Base-by-base conservation (phyloP, 2,797 vertebrate genomes). In the Geotria australis region DNA sequence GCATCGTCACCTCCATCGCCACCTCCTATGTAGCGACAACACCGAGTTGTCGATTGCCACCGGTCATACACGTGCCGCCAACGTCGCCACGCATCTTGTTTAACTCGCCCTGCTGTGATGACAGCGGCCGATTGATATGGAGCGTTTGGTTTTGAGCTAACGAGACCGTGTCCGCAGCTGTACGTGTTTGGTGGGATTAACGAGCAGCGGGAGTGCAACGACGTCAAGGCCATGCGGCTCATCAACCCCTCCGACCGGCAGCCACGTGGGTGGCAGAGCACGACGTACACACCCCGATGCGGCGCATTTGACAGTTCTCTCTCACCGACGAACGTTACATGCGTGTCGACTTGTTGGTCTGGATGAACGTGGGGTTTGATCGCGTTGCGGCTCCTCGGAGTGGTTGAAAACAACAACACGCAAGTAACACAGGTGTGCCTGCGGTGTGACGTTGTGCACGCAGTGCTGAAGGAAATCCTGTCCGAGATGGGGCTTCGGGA, bases 391-490 rank as follows among this genome's bases (percentile, higher is more conserved):
- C 24, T 38, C n/a, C n/a, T n/a, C n/a, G n/a, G n/a, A n/a, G n/a
- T 38, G 24, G 24, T 38, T 38, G 24, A 38, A 38, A 38, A 38
- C 38, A 38, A 38, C 38, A 24, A 3, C 24, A 38, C 24, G 38
- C 24, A 5, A 38, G 24, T 24, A 38, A 38, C 24, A 38, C 24
- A 24, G 24, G 24, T 38, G 24, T 38, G 24, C 4, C 24, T 5
- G 24, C 38, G 24, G 4, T 38, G 24, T 38, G 24, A 38, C 38
- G 15, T 24, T 24, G 24, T 38, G 24, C 38, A 61, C 62, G 46
- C 62, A 74, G 68, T 78, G 61, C 76, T 70, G 68, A 80, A 79
- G 64, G 72, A 76, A 63, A 76, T 79, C 64, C 58, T 79, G 58
- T 75, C 66, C 9, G 73, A 77, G 64, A 73, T 75, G 63, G 70